Evolutionary conservation across 2,888 invertebrate genomes (phyloP), one percentile per base, ranked within the genome.

Genomic region (Cryptosula pallasiana): DNA sequence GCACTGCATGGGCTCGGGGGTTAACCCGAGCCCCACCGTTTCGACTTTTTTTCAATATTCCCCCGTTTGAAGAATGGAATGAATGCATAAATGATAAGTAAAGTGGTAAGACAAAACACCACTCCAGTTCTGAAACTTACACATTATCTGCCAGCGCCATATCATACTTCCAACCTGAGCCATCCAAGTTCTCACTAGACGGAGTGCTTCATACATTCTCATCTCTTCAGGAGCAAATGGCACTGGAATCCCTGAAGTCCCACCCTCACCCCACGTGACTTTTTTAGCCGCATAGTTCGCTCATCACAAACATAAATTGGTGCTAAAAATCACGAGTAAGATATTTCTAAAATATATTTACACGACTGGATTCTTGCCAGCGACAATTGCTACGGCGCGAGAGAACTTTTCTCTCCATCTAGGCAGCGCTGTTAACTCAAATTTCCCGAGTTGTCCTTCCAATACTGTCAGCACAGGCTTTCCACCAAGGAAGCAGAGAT

Each of bases 231-330:
- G 85, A 25, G 82, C 81, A 75, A 83, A 85, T 73, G 81, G 81
- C 25, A 85, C 76, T 25, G 84, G 84, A 73, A 85, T 83, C 72
- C 84, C 83, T 27, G 83, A 75, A n/a, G n/a, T n/a, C n/a, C n/a
- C n/a, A n/a, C n/a, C 5, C 79, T 75, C 29, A 84, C 75, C 20
- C 75, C 74, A 20, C 71, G 69, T 36, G 75, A 77, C 71, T 81
- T 78, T 72, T 81, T 82, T n/a, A n/a, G n/a, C n/a, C n/a, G n/a
- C n/a, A n/a, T n/a, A n/a, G n/a, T n/a, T n/a, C n/a, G n/a, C n/a
- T n/a, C n/a, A n/a, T n/a, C n/a, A n/a, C n/a, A n/a, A n/a, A n/a
- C n/a, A n/a, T n/a, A n/a, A n/a, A n/a, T n/a, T n/a, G n/a, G n/a
- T n/a, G n/a, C n/a, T n/a, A n/a, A n/a, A n/a, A n/a, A n/a, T n/a